A percentile compares a stretch with the other conserved stretches of the same genome.
Conservation (phyloP, 2,888 invertebrate species). For the Brachypterus glaber region DNA sequence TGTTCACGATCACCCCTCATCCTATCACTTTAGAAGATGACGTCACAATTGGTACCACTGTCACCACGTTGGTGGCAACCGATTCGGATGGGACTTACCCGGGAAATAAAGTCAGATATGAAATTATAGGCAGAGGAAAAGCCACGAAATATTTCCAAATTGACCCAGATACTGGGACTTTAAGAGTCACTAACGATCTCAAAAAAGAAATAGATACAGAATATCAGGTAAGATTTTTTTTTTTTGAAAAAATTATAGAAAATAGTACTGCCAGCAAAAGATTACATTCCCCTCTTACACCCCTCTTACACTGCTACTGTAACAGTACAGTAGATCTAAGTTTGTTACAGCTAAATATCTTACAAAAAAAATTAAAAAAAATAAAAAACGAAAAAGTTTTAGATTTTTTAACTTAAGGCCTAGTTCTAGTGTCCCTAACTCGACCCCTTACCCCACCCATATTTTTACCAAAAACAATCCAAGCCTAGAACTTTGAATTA, state of each 20-base stretch:
- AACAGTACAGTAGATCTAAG: no score
- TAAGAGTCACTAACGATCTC: conserved; percentile 73
- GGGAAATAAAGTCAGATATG: conserved; percentile 71
- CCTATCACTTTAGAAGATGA: conserved; percentile 79
- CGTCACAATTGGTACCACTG: conserved; percentile 68
- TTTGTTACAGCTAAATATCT: no score
- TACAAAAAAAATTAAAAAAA: no score
- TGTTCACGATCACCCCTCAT: conserved; percentile 72
- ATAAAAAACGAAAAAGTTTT: no score
- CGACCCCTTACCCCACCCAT: no score
- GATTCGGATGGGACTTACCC: conserved; percentile 81
- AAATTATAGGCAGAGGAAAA: conserved; percentile 72
- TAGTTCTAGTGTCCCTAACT: no score
- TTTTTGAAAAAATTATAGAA: not conserved
- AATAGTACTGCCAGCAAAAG: no score
- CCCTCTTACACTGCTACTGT: no score
- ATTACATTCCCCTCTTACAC: no score
- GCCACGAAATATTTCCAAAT: conserved; percentile 80
- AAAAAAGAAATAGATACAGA: conserved; percentile 79
- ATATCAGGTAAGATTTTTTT: conserved; percentile 54
- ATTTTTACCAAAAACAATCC: no score
- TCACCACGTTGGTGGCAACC: conserved; percentile 67
- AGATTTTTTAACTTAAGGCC: no score
- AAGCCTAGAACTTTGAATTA: no score
- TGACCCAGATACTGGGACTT: conserved; percentile 71